Evolutionary conservation across 2,797 vertebrate species (phyloP).

Genomic region (Argya squamiceps): DNA sequence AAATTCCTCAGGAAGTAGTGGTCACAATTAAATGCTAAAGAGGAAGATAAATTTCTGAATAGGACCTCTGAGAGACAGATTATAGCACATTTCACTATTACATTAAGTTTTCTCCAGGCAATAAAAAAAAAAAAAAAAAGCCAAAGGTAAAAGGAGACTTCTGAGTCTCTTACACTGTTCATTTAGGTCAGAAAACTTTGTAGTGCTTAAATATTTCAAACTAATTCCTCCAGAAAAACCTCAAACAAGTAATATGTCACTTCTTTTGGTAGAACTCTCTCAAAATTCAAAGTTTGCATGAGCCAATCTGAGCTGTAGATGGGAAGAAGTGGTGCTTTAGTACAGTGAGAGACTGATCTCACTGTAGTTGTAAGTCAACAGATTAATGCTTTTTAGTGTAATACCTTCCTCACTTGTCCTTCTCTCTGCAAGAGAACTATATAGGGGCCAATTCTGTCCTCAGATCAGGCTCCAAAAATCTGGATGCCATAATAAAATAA

Average conservation of each 20-base stretch:
- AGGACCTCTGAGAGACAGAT: background rate
- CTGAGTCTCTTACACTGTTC: background rate
- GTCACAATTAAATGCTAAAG: slow-evolving; percentile 14
- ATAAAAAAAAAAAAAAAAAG: background rate
- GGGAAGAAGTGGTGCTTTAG: background rate
- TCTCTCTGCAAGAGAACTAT: background rate
- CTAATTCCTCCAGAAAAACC: background rate
- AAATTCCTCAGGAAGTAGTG: background rate
- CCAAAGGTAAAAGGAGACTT: slow-evolving; percentile 21
- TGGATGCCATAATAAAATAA: background rate
- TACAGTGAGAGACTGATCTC: background rate
- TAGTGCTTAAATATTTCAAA: background rate
- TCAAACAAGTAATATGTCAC: background rate
- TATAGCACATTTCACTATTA: background rate
- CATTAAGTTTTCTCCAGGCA: background rate
- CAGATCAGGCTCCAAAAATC: background rate
- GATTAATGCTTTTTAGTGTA: background rate
- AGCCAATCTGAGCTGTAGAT: background rate
- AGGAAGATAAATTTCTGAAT: slow-evolving; percentile 22
- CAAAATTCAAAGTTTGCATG: background rate
- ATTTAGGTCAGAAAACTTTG: background rate
- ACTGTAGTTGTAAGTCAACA: background rate
- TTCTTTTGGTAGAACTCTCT: background rate
- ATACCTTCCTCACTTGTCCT: background rate
- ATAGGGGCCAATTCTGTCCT: background rate